These are phyloP conservation scores for Cryptocheilus praepositus DNA, from an alignment of 2,888 invertebrate genomes.

Conservation along the genomic window DNA sequence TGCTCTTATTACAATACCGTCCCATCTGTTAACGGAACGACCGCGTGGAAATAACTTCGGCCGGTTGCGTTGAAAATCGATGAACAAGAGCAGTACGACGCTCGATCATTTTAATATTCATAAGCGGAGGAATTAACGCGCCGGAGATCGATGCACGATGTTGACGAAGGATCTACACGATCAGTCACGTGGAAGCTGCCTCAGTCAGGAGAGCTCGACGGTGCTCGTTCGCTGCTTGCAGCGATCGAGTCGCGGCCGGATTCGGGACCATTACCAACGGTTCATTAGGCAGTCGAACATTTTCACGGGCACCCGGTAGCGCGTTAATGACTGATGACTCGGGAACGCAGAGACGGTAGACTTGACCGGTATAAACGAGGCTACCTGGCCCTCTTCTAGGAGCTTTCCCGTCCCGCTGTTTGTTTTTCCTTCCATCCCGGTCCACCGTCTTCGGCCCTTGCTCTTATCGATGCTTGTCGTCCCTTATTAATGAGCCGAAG, in stretches of 20 bases:
- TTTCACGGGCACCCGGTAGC: conserved; percentile 65
- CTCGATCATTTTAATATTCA: too few relatives aligned
- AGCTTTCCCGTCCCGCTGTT: conserved; percentile 42
- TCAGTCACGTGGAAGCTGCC: background rate
- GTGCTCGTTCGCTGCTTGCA: background rate
- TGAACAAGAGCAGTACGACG: too few relatives aligned
- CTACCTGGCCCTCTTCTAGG: conserved; percentile 46
- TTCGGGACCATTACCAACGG: conserved; percentile 55
- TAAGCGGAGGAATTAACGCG: background rate
- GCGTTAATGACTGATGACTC: conserved; percentile 65
- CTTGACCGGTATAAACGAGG: conserved; percentile 34
- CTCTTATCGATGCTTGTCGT: conserved; percentile 62
- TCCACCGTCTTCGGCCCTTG: conserved; percentile 28
- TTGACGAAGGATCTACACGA: conserved; percentile 6
- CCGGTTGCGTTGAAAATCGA: too few relatives aligned
- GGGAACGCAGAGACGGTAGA: conserved; percentile 31
- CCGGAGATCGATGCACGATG: background rate
- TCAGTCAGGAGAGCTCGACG: background rate
- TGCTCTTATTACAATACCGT: too few relatives aligned
- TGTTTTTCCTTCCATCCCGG: conserved; percentile 28
- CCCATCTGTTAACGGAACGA: too few relatives aligned
- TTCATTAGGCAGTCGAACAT: conserved; percentile 60
- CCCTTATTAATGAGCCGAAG: conserved; percentile 62
- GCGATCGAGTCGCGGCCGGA: conserved; percentile 9
- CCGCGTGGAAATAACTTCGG: too few relatives aligned